Percentiles rank a stretch among this genome's conserved stretches.
Evolutionary conservation across 1,140 invertebrate species (phyloP).

Genomic region (Reticulitermes speratus): DNA sequence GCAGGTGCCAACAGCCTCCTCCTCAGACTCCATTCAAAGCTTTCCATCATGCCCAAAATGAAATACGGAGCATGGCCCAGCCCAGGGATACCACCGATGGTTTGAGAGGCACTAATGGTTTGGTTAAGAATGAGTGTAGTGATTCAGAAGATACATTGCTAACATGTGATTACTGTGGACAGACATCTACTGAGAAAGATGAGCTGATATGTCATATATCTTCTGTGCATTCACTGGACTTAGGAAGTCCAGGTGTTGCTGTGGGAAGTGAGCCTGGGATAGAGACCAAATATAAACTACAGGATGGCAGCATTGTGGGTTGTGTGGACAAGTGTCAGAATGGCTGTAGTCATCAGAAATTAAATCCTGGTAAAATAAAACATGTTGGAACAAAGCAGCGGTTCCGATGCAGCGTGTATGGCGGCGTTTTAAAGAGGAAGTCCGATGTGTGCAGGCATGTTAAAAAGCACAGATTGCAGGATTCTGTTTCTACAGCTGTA

Average conservation of each 20-base stretch:
- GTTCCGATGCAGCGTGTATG: background rate
- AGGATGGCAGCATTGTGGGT: background rate
- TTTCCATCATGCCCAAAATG: conserved; percentile 14
- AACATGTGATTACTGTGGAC: background rate
- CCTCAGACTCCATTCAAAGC: conserved; percentile 18
- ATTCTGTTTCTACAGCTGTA: background rate
- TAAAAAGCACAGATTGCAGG: background rate
- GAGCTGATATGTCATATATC: background rate
- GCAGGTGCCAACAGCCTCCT: conserved; percentile 21
- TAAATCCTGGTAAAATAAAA: background rate
- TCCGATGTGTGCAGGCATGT: background rate
- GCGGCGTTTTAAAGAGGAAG: background rate
- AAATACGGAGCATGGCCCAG: background rate
- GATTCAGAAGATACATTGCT: background rate
- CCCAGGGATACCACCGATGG: background rate
- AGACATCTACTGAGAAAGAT: background rate
- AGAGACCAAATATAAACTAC: background rate
- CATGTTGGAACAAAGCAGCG: background rate
- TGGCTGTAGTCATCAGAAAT: background rate
- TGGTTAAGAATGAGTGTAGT: background rate
- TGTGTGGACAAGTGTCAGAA: no score
- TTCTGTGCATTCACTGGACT: background rate
- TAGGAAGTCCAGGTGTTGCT: background rate
- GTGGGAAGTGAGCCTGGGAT: background rate
- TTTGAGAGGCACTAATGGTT: background rate